Base-by-base conservation (phyloP, 2,797 vertebrate species). In the Chloroceryle inda region DNA sequence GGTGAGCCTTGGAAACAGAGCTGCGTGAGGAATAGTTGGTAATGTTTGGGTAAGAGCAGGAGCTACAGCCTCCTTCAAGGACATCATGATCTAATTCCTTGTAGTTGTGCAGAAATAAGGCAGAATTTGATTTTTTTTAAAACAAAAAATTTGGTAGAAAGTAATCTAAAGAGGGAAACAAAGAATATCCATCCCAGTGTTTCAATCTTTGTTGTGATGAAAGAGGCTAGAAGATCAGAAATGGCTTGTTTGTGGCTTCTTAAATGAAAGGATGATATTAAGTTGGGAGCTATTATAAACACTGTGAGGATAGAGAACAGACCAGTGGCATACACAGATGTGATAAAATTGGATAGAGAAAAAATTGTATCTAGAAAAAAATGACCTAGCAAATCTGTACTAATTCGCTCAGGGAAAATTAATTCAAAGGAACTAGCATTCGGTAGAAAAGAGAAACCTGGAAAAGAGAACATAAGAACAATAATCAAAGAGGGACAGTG, bases 371-470 rank as follows among this genome's bases (percentile, higher is more conserved):
- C 55, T 89, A 37, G 92, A 85, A 96, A 93, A 93, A 94, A 75
- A 52, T 42, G 72, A 45, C 52, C 61, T 77, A 71, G 68, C 66
- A 89, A 89, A 96, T 89, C 77, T 2, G 22, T 84, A 79, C 77
- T 94, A 95, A 96, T 87, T 95, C 64, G 90, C 42, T 91, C 38
- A 73, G n/a, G 44, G 49, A 58, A 91, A 92, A 94, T 77, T 68
- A 95, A 93, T 85, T 35, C 22, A 35, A 74, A 95, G 64, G n/a
- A 94, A 81, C 27, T 71, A 21, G 4, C 74, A 35, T 74, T 94
- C 74, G 40, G 24, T 20, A 74, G 59, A 88, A 61, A 69, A 73
- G 37, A 68, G 37, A 67, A 92, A 95, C 93, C 88, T 95, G 74
- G 71, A 88, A 92, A 91, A 84, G 44, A 79, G 55, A 79, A 50